Percentiles rank a stretch among this genome's conserved stretches.
phyloP scores from a whole-genome alignment of 2,113 vertebrate species.

The Todiramphus saurophagus region DNA sequence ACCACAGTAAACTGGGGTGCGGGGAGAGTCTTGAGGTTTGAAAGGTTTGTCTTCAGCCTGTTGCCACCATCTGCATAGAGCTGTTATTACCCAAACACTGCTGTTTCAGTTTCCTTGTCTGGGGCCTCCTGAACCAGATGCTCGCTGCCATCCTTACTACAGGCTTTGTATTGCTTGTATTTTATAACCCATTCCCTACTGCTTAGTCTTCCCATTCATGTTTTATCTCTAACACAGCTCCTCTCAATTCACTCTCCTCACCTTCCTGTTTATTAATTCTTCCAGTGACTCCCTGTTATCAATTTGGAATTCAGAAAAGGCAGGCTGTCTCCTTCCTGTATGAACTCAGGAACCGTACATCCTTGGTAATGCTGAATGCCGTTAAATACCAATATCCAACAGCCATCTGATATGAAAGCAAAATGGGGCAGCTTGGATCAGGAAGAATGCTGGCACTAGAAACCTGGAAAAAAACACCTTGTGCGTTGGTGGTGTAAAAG shows the following conservation, averaged over 20 bases:
- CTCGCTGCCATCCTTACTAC: not conserved
- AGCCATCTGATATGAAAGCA: not conserved
- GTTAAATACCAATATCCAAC: not conserved
- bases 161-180: not conserved
- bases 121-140: not conserved
- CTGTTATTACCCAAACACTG: not conserved
- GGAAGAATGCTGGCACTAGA: not conserved
- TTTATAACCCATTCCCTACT: not conserved
- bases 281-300: not conserved
- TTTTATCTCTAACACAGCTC: not conserved
- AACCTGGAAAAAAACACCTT: not conserved
- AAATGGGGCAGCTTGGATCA: not conserved
- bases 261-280: conserved; percentile 3
- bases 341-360: not conserved
- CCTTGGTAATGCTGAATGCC: not conserved
- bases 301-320: not conserved
- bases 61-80: not conserved
- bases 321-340: not conserved
- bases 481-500: not conserved
- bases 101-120: not conserved
- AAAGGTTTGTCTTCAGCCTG: not conserved
- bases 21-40: not conserved
- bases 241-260: not conserved
- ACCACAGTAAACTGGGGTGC: not conserved
- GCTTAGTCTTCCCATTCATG: not conserved